phyloP scores from a whole-genome alignment of 2,888 invertebrate species.

The Chironomus riparius region DNA sequence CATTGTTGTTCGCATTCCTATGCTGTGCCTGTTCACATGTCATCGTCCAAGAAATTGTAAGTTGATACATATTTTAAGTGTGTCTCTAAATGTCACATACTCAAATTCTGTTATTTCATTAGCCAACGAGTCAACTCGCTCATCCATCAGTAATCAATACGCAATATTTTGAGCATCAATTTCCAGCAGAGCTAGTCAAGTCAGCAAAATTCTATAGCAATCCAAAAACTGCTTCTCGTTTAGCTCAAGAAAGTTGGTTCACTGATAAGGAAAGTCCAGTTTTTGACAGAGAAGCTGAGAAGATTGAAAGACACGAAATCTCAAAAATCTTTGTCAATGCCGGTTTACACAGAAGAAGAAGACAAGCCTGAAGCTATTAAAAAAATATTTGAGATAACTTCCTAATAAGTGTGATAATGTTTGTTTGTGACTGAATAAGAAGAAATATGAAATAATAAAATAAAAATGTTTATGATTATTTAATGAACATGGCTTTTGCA shows the following conservation, averaged over 20 bases:
- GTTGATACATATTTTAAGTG: neutral
- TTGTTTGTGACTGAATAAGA: slow-evolving; percentile 19
- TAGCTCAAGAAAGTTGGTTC: slow-evolving; percentile 73
- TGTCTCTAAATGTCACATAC: neutral
- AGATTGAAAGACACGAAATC: slow-evolving; percentile 67
- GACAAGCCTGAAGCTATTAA: neutral
- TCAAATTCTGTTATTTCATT: neutral
- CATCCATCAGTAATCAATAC: slow-evolving; percentile 67
- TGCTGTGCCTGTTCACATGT: neutral
- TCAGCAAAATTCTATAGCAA: slow-evolving; percentile 64
- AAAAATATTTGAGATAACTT: neutral
- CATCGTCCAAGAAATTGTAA: neutral
- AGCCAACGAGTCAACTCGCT: slow-evolving; percentile 36
- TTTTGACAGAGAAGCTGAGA: slow-evolving; percentile 67
- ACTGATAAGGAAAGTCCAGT: slow-evolving; percentile 69
- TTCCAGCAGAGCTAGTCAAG: slow-evolving; percentile 55
- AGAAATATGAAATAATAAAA: too few species aligned
- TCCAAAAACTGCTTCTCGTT: slow-evolving; percentile 59
- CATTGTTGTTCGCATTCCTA: neutral
- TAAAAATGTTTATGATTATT: too few species aligned
- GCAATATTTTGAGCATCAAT: slow-evolving; percentile 58
- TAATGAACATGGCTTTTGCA: too few species aligned
- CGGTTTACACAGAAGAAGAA: slow-evolving; percentile 46
- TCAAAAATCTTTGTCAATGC: slow-evolving; percentile 66
- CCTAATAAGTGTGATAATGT: neutral